Conservation (phyloP, 2,888 invertebrate species). For the Netelia inedita region DNA sequence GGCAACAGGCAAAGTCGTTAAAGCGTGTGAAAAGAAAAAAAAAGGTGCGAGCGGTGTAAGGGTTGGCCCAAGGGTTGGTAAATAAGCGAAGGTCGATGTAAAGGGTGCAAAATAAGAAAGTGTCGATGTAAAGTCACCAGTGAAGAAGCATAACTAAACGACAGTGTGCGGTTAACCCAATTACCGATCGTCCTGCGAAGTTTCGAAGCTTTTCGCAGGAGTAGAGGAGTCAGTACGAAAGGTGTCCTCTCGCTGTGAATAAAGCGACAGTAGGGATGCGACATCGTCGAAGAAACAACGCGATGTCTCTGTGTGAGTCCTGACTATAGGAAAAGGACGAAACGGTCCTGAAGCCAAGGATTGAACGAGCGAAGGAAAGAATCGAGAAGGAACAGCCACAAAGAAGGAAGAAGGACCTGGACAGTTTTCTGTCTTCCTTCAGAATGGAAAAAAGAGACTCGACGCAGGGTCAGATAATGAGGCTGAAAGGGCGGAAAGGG, state of each 20-base stretch:
- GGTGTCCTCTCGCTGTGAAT: constrained; percentile 12
- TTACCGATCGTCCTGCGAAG: not conserved
- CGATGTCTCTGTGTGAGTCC: not conserved
- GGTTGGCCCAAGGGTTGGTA: not conserved
- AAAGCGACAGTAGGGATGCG: constrained; percentile 51
- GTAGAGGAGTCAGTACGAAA: constrained; percentile 19
- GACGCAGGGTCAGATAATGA: constrained; percentile 67
- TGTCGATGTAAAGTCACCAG: not conserved
- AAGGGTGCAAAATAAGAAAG: not conserved
- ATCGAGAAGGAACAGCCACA: constrained; percentile 1
- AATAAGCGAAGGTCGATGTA: not conserved
- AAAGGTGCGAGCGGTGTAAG: no score
- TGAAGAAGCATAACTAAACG: not conserved
- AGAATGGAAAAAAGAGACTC: constrained; percentile 22
- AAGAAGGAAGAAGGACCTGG: constrained; percentile 24
- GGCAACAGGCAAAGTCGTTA: no score
- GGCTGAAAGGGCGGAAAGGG: constrained; percentile 56
- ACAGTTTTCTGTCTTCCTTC: constrained; percentile 31
- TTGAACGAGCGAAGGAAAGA: constrained; percentile 2
- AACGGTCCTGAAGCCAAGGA: not conserved
- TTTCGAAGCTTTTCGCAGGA: not conserved
- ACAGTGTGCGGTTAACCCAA: not conserved
- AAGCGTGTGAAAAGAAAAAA: no score
- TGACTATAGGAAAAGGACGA: not conserved
- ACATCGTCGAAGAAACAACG: not conserved